Base-by-base conservation (phyloP, 2,888 invertebrate species). In the Hanleya hanleyi region DNA sequence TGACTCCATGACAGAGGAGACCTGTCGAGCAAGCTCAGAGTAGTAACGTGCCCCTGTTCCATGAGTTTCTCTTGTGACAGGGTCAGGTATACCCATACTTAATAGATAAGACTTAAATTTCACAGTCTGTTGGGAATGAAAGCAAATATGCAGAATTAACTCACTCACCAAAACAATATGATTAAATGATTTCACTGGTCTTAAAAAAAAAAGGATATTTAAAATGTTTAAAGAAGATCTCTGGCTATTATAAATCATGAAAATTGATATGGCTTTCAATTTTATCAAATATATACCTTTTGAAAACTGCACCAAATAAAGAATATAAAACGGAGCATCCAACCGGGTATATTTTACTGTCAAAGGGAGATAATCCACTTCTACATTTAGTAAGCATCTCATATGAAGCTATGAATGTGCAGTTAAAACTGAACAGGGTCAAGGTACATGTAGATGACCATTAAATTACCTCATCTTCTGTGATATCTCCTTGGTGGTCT, bases 81-180 rank as follows among this genome's bases (percentile, higher is more conserved):
- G 99, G 92, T 99, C 98, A 87, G 97, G 97, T 80, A 99, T 97
- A 82, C 99, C 99, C 85, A 99, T 93, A 89, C 98, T 98, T 92
- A 99, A 93, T 65, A 99, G 92, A 90, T 99, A 98, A 0, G 98
- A 95, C 89, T 99, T 98, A 90, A 99, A 99, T 83, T 95, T 94
- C 5, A 98, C 94, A 9, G 99, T 99, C 92, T 99, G 81, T 67
- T 88, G 83, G 62, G 67, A 73, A 41, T 35, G 47, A 49, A 26
- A 33, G 22, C 7, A 51, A 51, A 51, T 18, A n/a, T n/a, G n/a
- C n/a, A n/a, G n/a, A n/a, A n/a, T n/a, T n/a, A n/a, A n/a, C n/a
- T n/a, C n/a, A n/a, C n/a, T n/a, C n/a, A n/a, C 15, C 9, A 33
- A n/a, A n/a, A n/a, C n/a, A n/a, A n/a, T n/a, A n/a, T n/a, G n/a